These are phyloP conservation scores for Drosophila mauritiana DNA, from an alignment of 1,140 invertebrate genomes.

Conservation along the genomic window DNA sequence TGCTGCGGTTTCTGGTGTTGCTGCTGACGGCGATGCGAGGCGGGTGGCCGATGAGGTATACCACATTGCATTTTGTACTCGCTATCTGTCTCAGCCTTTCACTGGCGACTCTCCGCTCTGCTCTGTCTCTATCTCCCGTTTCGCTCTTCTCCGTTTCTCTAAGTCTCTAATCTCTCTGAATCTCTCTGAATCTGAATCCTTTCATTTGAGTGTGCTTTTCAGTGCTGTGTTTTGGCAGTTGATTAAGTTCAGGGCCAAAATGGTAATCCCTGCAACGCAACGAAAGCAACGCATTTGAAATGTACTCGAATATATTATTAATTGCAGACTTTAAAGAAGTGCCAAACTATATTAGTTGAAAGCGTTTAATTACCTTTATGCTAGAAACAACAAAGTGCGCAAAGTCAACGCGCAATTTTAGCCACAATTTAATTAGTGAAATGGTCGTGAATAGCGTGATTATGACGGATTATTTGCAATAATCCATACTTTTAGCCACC, in stretches of 20 bases:
- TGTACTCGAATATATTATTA: too few relatives aligned
- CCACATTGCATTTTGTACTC: constrained; percentile 43
- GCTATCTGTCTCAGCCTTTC: constrained; percentile 18
- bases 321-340: too few relatives aligned
- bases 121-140: background rate
- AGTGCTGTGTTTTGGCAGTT: constrained; percentile 4
- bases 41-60: constrained; percentile 51
- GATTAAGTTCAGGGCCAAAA: background rate
- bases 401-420: too few relatives aligned
- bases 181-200: background rate
- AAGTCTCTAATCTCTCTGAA: background rate
- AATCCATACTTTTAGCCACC: constrained; percentile 1
- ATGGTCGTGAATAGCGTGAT: background rate
- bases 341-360: too few relatives aligned
- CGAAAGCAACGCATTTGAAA: too few relatives aligned
- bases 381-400: background rate
- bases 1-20: constrained; percentile 11
- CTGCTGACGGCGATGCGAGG: constrained; percentile 28
- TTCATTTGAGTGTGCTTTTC: background rate
- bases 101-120: constrained; percentile 8
- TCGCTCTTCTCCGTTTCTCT: constrained; percentile 3
- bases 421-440: constrained; percentile 1
- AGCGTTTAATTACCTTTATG: background rate
- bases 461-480: constrained; percentile 4
- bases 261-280: background rate